A percentile compares a stretch with the other conserved stretches of the same genome.
phyloP scores from a whole-genome alignment of 2,888 invertebrate species.

The Dynastes grantii region DNA sequence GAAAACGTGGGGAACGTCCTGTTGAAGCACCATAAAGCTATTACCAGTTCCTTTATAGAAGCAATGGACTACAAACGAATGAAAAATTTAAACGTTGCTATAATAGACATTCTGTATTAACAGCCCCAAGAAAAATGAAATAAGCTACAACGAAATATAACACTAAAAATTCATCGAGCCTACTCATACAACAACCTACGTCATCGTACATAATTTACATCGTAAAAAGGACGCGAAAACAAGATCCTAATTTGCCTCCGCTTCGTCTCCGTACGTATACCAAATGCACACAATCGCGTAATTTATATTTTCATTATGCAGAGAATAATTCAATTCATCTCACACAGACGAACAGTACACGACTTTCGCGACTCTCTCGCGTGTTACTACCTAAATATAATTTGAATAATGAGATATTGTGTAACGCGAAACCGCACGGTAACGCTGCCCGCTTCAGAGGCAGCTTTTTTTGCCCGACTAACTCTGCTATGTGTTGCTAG shows the following conservation, averaged over 20 bases:
- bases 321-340: constrained; percentile 27
- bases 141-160: too few species aligned
- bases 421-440: constrained; percentile 22
- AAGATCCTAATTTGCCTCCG: not conserved
- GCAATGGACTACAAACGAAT: too few species aligned
- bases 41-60: too few species aligned
- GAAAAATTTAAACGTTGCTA: too few species aligned
- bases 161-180: too few species aligned
- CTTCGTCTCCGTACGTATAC: not conserved
- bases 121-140: too few species aligned
- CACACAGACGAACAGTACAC: not conserved
- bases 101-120: too few species aligned
- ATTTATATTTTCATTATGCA: constrained; percentile 31
- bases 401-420: constrained; percentile 38
- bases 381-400: constrained; percentile 26
- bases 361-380: not conserved
- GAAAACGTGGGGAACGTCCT: too few species aligned
- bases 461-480: not conserved
- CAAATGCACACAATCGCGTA: not conserved
- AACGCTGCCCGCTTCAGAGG: not conserved
- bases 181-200: too few species aligned
- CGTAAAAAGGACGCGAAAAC: not conserved
- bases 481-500: too few species aligned
- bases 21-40: too few species aligned
- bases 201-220: not conserved